Evolutionary conservation across 30 jellyfish, hydroid and myxozoan species (phyloP), one percentile per base, ranked within the genome.

Genomic region (Haliclystus octoradiatus): DNA sequence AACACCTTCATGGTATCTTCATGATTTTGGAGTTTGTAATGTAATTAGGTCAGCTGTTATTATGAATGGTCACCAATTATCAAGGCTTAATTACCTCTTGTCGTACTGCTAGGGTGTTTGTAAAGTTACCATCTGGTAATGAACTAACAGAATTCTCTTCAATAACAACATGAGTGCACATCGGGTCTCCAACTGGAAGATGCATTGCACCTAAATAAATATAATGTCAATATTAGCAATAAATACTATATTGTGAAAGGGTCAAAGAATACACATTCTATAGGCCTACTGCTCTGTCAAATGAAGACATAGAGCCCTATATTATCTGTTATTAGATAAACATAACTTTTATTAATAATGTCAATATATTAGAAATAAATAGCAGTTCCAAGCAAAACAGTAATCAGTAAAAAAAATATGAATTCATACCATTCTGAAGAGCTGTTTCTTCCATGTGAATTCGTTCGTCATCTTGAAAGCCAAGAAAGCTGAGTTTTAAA

Each of bases 391-490:
- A 19, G 57, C 57, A 5, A 40, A 40, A 40, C 57, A 5, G 57
- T 5, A 5, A 22, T 57, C 23, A 13, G 31, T 31, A 13, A 65
- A 68, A n/a, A 47, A 47, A 15, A 0, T 23, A 1, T 15, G n/a
- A 66, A 28, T 1, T 14, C 83, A 22, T 62, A 91, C 99, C 99
- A 70, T 91, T 91, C 51, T 78, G 92, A 9, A 79, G 69, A 1
- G 95, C 81, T 26, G 89, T 73, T 52, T 91, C 99, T 32, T 91
- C 94, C 93, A 91, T 91, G 78, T 91, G 99, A n/a, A 73, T 63
- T 61, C 93, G 62, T 63, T 91, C 99, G 26, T 91, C 99, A 9
- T 69, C 95, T 12, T 94, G 84, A 57, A 91, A 91, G 24, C 99
- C 99, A 46, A 80, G 47, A 35, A 91, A 91, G 51, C 99, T 83